Conservation (phyloP, 2,113 vertebrate genomes). For the Meriones unguiculatus region DNA sequence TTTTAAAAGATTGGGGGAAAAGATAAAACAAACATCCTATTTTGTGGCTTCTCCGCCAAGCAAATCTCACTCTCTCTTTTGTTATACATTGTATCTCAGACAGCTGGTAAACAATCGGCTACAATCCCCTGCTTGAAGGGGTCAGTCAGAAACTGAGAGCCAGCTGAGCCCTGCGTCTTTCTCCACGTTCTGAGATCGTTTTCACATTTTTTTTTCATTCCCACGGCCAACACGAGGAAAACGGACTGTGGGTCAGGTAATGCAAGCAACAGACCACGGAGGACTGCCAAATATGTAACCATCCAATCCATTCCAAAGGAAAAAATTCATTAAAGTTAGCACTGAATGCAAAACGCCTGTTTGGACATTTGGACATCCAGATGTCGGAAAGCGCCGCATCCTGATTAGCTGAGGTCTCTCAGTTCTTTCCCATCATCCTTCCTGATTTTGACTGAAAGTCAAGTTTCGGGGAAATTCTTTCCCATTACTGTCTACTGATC, state of each 20-base stretch:
- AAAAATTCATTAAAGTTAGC: constrained; percentile 83
- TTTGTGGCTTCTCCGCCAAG: constrained; percentile 53
- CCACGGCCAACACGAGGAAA: constrained; percentile 84
- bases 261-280: constrained; percentile 83
- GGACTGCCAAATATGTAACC: constrained; percentile 80
- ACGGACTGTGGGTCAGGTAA: constrained; percentile 85
- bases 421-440: constrained; percentile 83
- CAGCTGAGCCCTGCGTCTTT: constrained; percentile 47
- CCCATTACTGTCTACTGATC: constrained; percentile 88
- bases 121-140: constrained; percentile 71
- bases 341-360: constrained; percentile 83
- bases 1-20: neutral
- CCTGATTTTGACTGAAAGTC: constrained; percentile 84
- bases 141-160: constrained; percentile 75
- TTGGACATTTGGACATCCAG: constrained; percentile 85
- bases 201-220: constrained; percentile 79
- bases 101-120: constrained; percentile 62
- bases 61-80: constrained; percentile 63
- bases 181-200: constrained; percentile 80
- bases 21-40: constrained; percentile 52
- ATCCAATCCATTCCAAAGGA: constrained; percentile 77
- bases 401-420: constrained; percentile 82
- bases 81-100: constrained; percentile 72
- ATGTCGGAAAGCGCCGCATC: constrained; percentile 83
- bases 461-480: constrained; percentile 86